phyloP scores from a whole-genome alignment of 2,113 vertebrate species.

The Brachypteracias leptosomus region DNA sequence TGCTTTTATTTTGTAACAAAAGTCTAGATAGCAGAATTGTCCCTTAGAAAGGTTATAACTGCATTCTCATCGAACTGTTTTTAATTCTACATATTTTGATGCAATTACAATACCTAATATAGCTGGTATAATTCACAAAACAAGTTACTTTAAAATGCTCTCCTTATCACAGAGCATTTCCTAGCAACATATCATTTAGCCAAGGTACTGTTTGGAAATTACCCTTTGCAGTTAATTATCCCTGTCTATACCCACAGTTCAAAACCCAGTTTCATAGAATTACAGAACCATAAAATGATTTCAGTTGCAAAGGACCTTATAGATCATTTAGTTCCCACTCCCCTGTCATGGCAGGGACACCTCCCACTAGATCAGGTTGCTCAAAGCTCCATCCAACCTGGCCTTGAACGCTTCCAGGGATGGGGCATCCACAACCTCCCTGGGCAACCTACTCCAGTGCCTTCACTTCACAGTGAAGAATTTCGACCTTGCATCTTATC shows the following conservation, averaged over 20 bases:
- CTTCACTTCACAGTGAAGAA: not conserved
- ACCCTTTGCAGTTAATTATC: slow-evolving; percentile 30
- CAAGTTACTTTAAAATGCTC: slow-evolving; percentile 6
- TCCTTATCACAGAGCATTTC: not conserved
- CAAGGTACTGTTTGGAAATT: slow-evolving; percentile 7
- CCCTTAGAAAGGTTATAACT: not conserved
- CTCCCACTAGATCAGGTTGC: not conserved
- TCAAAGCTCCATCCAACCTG: not conserved
- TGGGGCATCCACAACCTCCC: not conserved
- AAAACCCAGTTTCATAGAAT: not conserved
- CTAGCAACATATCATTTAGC: not conserved
- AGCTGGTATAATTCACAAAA: slow-evolving; percentile 16
- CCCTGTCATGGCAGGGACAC: no score
- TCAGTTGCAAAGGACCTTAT: not conserved
- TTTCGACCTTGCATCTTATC: not conserved
- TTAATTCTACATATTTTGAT: not conserved
- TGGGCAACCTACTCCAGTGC: not conserved
- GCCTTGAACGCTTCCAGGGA: not conserved
- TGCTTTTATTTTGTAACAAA: not conserved
- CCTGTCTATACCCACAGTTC: not conserved
- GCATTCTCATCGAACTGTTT: not conserved
- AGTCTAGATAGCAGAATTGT: not conserved
- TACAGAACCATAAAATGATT: not conserved
- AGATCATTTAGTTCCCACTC: not conserved
- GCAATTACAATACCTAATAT: slow-evolving; percentile 4